Percentiles rank a stretch among this genome's conserved stretches.
These are phyloP conservation scores for Apotomis turbidana DNA, from an alignment of 2,888 invertebrate genomes.

Conservation along the genomic window DNA sequence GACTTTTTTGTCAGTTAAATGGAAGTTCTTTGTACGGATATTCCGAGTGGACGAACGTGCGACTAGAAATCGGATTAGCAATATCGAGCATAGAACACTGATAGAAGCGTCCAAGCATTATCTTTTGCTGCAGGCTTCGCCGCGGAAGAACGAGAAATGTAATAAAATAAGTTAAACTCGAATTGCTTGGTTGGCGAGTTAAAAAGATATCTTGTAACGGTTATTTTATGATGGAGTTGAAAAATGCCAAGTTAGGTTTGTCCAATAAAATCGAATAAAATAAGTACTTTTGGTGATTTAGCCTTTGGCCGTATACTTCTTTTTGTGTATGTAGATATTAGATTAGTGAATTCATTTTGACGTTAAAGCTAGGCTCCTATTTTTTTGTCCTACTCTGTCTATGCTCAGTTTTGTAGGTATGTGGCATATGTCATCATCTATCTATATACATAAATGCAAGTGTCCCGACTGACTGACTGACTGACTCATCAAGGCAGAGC, in stretches of 20 bases:
- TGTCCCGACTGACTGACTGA: too few relatives aligned
- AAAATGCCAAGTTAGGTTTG: constrained; percentile 5
- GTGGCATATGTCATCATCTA: too few relatives aligned
- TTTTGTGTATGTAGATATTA: too few relatives aligned
- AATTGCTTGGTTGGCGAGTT: constrained; percentile 25
- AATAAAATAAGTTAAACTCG: constrained; percentile 42
- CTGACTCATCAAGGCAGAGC: too few relatives aligned
- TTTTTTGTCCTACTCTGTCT: too few relatives aligned
- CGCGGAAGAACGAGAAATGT: constrained; percentile 41
- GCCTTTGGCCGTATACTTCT: too few relatives aligned
- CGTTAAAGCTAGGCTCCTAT: too few relatives aligned
- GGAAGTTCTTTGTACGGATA: constrained; percentile 82
- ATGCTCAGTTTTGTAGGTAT: too few relatives aligned
- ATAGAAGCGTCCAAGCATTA: constrained; percentile 68
- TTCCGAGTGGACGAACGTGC: constrained; percentile 70
- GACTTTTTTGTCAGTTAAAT: constrained; percentile 77
- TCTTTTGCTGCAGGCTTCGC: constrained; percentile 58
- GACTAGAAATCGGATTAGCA: constrained; percentile 78
- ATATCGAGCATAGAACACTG: constrained; percentile 72
- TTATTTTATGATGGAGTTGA: constrained; percentile 3
- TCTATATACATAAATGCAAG: too few relatives aligned
- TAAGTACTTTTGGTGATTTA: too few relatives aligned
- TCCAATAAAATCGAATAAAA: too few relatives aligned
- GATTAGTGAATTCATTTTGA: too few relatives aligned
- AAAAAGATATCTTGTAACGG: constrained; percentile 12